These are phyloP conservation scores for Hydrotaea diabolus DNA, from an alignment of 2,888 invertebrate genomes.

Conservation along the genomic window DNA sequence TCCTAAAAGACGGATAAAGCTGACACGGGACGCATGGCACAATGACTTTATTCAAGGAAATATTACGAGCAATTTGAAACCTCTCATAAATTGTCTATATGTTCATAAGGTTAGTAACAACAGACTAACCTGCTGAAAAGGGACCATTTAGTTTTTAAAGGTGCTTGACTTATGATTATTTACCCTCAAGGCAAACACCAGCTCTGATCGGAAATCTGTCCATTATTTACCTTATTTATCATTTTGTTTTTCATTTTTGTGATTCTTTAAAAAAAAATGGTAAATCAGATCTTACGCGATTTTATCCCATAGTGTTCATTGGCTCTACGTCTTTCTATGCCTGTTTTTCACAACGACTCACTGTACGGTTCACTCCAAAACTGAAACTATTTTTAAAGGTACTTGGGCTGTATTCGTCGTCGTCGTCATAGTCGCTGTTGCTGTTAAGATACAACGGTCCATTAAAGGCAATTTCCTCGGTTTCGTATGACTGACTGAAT, in stretches of 20 bases:
- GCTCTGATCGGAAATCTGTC: no score
- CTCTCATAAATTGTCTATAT: no score
- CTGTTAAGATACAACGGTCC: conserved; percentile 52
- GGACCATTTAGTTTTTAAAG: no score
- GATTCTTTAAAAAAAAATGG: neutral
- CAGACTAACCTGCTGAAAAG: no score
- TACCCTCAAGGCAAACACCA: no score
- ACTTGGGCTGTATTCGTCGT: conserved; percentile 13
- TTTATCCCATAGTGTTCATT: neutral
- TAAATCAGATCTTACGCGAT: neutral
- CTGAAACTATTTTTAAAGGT: conserved; percentile 12
- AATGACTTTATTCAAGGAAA: no score
- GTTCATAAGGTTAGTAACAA: no score
- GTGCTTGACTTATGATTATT: no score
- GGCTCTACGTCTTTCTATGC: neutral
- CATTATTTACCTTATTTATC: no score
- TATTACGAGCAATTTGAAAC: no score
- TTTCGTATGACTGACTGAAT: conserved; percentile 45
- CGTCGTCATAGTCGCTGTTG: conserved; percentile 39
- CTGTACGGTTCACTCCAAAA: conserved; percentile 22
- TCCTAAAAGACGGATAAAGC: no score
- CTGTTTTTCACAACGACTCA: neutral
- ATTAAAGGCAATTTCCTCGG: conserved; percentile 67
- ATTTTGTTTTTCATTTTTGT: neutral
- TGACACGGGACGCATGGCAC: no score